A percentile compares a stretch with the other conserved stretches of the same genome.
phyloP scores from a whole-genome alignment of 2,888 invertebrate species.

The Imbricaverruca yamaguchii region DNA sequence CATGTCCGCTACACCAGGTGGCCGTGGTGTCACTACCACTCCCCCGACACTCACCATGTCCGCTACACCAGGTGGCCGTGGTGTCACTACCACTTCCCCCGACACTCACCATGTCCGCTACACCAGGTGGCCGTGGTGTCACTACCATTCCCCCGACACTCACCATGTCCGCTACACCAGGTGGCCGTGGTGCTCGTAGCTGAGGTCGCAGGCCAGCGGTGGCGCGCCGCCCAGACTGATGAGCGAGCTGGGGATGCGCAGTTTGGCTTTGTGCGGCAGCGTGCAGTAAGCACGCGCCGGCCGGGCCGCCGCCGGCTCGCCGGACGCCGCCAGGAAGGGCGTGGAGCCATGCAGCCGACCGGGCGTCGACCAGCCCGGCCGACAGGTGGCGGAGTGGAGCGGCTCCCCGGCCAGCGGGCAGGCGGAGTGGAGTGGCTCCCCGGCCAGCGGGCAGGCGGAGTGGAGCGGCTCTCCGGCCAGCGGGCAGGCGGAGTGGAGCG shows the following conservation, averaged over 20 bases:
- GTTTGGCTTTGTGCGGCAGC: neutral
- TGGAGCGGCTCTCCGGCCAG: neutral
- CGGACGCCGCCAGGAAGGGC: neutral
- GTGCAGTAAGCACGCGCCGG: neutral
- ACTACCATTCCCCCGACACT: no score
- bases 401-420: no score
- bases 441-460: no score
- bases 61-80: no score
- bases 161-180: neutral
- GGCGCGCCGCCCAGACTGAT: neutral
- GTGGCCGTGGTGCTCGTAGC: neutral
- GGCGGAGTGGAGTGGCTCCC: no score
- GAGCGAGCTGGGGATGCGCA: constrained; percentile 10
- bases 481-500: neutral
- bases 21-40: neutral
- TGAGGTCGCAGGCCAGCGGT: neutral
- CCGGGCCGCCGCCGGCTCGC: neutral
- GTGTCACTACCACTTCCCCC: no score
- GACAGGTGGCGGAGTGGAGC: no score
- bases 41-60: no score
- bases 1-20: constrained; percentile 11
- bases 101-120: no score
- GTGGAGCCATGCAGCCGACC: neutral
- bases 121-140: no score
- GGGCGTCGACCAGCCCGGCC: neutral